Evolutionary conservation across 2,797 vertebrate genomes (phyloP).

Genomic region (Octomys mimax): DNA sequence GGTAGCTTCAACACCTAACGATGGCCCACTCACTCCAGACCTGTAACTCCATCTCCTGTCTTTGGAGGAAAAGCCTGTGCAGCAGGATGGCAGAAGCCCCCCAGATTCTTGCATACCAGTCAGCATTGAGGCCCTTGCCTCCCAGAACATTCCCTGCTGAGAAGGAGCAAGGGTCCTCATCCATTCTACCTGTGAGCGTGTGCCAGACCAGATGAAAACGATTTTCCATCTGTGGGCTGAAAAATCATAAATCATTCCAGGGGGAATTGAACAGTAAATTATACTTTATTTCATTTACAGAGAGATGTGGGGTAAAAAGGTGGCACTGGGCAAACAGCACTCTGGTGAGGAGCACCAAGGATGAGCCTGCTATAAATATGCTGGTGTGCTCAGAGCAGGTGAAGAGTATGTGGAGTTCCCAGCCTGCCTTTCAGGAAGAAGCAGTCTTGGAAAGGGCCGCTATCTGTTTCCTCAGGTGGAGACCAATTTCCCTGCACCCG

Average conservation of each 20-base stretch:
- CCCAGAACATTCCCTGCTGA: neutral
- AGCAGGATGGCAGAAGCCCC: neutral
- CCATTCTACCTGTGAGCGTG: neutral
- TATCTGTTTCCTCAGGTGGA: neutral
- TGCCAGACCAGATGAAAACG: neutral
- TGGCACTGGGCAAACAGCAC: constrained; percentile 39
- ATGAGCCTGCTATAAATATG: constrained; percentile 80
- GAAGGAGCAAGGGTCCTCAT: constrained; percentile 7
- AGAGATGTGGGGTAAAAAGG: constrained; percentile 79
- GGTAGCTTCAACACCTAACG: neutral
- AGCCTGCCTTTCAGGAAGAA: accelerated
- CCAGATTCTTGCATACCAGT: neutral
- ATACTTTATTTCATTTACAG: constrained; percentile 89
- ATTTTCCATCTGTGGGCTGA: constrained; percentile 24
- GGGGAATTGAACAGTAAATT: constrained; percentile 83
- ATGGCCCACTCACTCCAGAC: neutral
- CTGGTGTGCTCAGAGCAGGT: constrained; percentile 57
- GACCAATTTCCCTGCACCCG: neutral
- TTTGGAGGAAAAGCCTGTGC: neutral
- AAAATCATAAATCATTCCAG: neutral
- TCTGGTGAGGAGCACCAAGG: constrained; percentile 69
- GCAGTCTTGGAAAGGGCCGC: neutral
- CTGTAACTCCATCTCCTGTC: no score
- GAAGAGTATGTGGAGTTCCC: constrained; percentile 5
- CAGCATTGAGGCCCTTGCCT: neutral